These are phyloP conservation scores for Tympanuchus pallidicinctus DNA, from an alignment of 2,113 vertebrate genomes.

Conservation along the genomic window DNA sequence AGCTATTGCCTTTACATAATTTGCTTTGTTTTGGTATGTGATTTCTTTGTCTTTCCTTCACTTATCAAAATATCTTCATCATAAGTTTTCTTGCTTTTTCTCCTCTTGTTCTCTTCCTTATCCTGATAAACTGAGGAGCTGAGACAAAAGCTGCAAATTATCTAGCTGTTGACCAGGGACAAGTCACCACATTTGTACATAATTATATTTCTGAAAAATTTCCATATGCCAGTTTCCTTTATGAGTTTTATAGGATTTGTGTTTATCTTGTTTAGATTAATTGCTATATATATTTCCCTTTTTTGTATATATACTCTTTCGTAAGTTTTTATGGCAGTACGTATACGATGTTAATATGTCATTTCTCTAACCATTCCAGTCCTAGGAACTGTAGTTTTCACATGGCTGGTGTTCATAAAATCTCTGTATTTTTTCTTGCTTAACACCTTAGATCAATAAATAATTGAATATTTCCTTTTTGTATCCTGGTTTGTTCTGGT, in stretches of 20 bases:
- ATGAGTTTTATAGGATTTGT: background rate
- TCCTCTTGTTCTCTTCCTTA: background rate
- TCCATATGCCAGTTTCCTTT: background rate
- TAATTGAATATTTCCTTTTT: background rate
- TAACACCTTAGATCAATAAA: background rate
- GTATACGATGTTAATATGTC: background rate
- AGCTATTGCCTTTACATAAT: background rate
- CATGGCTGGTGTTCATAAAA: background rate
- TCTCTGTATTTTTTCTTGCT: background rate
- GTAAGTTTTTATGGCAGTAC: background rate
- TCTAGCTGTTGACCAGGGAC: background rate
- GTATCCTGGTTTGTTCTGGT: background rate
- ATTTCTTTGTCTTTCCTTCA: background rate
- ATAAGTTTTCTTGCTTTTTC: background rate
- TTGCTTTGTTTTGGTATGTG: background rate
- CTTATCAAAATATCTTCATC: background rate
- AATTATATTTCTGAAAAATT: background rate
- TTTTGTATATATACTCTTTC: background rate
- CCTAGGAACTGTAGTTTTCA: background rate
- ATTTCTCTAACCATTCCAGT: background rate
- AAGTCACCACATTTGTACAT: background rate
- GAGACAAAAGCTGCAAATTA: background rate
- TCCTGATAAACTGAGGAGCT: background rate
- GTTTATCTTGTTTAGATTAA: background rate
- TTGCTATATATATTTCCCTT: background rate